Conservation (phyloP, 2,888 invertebrate genomes). For the Minunthozetes semirufus region DNA sequence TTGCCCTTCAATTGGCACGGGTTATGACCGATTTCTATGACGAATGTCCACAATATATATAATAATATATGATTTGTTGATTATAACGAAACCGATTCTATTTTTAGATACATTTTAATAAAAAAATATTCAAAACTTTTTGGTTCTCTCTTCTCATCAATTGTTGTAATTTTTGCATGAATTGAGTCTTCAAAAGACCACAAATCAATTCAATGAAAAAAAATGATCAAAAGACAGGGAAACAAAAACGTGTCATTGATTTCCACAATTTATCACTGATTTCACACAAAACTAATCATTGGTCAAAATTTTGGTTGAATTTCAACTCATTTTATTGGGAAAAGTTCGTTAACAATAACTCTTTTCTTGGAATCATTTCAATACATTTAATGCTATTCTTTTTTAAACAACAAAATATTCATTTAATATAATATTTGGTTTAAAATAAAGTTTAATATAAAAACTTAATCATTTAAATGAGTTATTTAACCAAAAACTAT, state of each 20-base stretch:
- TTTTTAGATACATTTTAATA: neutral
- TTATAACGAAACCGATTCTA: conserved; percentile 4
- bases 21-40: conserved; percentile 4
- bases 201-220: neutral
- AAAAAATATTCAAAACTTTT: neutral
- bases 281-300: no score
- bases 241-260: neutral
- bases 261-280: no score
- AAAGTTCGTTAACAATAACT: no score
- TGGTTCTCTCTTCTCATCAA: neutral
- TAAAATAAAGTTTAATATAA: no score
- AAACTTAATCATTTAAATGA: no score
- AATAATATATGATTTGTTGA: neutral
- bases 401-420: no score
- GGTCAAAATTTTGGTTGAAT: no score
- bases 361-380: no score
- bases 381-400: no score
- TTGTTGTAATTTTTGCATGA: neutral
- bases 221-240: neutral
- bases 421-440: no score
- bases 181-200: conserved; percentile 15
- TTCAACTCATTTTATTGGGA: no score
- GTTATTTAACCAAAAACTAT: no score
- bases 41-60: conserved; percentile 5
- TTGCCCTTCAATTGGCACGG: conserved; percentile 21